A percentile compares a stretch with the other conserved stretches of the same genome.
Evolutionary conservation across 1,140 invertebrate genomes (phyloP).

Genomic region (Bathynomus jamesi): DNA sequence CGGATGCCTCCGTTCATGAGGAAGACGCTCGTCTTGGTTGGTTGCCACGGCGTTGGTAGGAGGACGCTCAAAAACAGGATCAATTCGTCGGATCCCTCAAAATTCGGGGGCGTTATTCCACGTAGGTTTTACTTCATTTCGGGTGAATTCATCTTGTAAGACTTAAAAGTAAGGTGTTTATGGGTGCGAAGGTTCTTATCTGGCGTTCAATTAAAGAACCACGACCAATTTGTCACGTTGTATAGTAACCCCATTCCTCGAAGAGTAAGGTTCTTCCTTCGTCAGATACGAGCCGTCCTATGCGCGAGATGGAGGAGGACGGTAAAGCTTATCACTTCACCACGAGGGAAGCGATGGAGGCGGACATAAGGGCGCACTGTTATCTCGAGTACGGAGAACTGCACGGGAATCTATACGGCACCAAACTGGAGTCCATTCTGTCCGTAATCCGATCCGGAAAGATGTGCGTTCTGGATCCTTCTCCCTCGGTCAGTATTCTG

Average conservation of each 20-base stretch:
- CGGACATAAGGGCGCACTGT: constrained; percentile 76
- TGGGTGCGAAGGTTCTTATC: no score
- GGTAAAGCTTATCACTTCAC: constrained; percentile 93
- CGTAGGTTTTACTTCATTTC: no score
- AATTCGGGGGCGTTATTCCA: constrained; percentile 82
- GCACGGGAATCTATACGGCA: constrained; percentile 89
- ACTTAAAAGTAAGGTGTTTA: no score
- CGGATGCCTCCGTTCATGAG: constrained; percentile 92
- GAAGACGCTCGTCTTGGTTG: constrained; percentile 86
- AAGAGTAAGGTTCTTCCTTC: no score
- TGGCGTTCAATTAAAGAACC: no score
- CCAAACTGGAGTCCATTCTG: constrained; percentile 83
- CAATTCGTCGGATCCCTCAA: constrained; percentile 81
- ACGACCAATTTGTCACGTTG: no score
- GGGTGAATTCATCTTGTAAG: no score
- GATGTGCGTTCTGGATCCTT: constrained; percentile 97
- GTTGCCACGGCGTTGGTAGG: constrained; percentile 85
- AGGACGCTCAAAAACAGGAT: constrained; percentile 88
- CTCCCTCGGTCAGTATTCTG: constrained; percentile 55
- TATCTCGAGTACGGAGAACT: constrained; percentile 95
- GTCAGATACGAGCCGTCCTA: constrained; percentile 85
- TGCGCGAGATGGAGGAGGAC: constrained; percentile 83
- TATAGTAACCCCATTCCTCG: no score
- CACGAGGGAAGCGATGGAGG: constrained; percentile 83
- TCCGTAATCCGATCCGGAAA: constrained; percentile 85